Conservation (phyloP, 2,113 vertebrate species). For the Rhegmatorhina hoffmannsi region DNA sequence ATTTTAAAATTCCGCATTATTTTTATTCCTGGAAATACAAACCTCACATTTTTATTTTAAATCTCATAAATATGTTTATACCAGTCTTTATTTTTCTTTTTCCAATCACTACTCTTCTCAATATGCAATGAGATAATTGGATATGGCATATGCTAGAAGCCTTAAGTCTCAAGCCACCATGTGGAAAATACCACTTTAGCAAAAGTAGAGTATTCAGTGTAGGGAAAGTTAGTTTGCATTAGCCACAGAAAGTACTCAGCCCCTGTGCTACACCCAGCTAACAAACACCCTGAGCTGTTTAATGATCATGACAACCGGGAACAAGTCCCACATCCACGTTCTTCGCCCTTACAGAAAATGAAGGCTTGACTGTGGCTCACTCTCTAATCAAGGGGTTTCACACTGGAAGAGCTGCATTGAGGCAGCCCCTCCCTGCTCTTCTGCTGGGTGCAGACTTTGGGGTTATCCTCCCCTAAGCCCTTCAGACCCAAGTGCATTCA, state of each 20-base stretch:
- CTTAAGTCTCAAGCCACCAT: background rate
- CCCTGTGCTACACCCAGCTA: background rate
- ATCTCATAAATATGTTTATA: background rate
- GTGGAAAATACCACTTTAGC: background rate
- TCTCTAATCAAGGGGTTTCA: background rate
- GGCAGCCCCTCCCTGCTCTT: background rate
- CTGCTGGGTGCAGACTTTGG: background rate
- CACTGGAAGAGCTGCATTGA: background rate
- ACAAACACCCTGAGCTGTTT: background rate
- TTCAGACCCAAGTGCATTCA: background rate
- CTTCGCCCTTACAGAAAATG: background rate
- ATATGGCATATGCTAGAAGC: background rate
- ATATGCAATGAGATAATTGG: background rate
- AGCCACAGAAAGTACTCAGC: background rate
- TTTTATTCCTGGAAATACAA: conserved; percentile 30
- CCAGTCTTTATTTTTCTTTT: conserved; percentile 11
- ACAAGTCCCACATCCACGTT: background rate
- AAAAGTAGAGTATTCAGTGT: background rate
- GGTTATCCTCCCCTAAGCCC: background rate
- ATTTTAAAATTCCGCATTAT: background rate
- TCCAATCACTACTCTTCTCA: background rate
- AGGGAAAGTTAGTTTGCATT: background rate
- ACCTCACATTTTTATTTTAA: conserved; percentile 26
- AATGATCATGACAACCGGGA: rapidly evolving
- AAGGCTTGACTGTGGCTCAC: background rate